These are phyloP conservation scores for Ptilorrhoa leucosticta DNA, from an alignment of 2,113 vertebrate genomes.

Conservation along the genomic window DNA sequence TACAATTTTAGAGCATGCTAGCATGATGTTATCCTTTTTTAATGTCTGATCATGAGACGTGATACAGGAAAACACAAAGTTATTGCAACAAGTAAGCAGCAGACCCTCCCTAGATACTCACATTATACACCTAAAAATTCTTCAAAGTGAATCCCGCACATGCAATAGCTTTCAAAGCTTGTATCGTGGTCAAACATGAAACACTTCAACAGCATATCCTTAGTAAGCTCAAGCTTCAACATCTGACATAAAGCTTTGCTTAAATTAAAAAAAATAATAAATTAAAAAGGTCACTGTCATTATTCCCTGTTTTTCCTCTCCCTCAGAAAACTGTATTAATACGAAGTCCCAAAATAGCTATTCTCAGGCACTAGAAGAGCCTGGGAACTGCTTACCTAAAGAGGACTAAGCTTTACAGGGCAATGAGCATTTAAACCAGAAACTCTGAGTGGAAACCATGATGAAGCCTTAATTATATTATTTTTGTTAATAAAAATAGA, in stretches of 20 bases:
- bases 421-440: neutral
- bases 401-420: neutral
- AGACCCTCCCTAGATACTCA: neutral
- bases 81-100: neutral
- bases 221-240: neutral
- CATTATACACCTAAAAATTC: neutral
- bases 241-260: neutral
- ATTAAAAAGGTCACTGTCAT: neutral
- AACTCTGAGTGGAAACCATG: constrained; percentile 42
- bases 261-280: neutral
- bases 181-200: neutral
- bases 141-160: neutral
- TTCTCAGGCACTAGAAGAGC: neutral
- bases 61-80: neutral
- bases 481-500: constrained; percentile 58
- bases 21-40: neutral
- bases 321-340: neutral
- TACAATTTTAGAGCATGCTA: neutral
- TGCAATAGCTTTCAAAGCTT: neutral
- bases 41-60: neutral
- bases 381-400: constrained; percentile 50
- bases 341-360: neutral
- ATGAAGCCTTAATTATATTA: constrained; percentile 35
- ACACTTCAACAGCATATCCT: neutral
- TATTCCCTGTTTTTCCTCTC: neutral